Base-by-base conservation (phyloP, 37 sponge, comb jelly and placozoan species). In the Tethya wilhelma region DNA sequence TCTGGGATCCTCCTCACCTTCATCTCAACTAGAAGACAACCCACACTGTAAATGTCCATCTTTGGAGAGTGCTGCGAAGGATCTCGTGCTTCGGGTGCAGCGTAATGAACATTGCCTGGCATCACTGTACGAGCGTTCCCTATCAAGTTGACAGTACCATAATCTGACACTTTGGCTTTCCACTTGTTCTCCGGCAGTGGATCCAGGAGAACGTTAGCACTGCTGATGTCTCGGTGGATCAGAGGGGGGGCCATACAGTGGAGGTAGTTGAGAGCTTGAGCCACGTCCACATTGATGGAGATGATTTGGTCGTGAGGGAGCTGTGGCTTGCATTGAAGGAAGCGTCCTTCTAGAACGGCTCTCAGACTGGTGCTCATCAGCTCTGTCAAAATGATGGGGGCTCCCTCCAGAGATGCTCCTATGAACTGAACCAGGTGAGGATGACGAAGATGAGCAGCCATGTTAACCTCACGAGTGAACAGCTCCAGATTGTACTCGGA, bases 141-240 rank as follows among this genome's bases (percentile, higher is more conserved):
- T 32, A 80, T 17, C 44, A 90, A 86, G 25, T 82, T 86, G 41
- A 87, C 84, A 20, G 94, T 85, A 53, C 86, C 84, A 56, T 74
- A 93, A 57, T 89, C 89, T 11, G 74, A 80, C n/a, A 93, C 70
- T 58, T 93, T 93, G 38, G 94, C 90, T 44, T 56, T 73, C 90
- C 86, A 83, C 4, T 38, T 37, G 2, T 37, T 34, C 4, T 73
- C 80, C 22, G 39, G 39, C 5, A 22, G 31, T 12, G 79, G 44
- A 42, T 86, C 67, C 22, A 93, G 69, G 7, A 89, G 75, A 0
- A 93, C 87, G 71, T 87, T 83, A 46, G 84, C 78, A 45, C 87
- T 86, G 65, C 87, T 93, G 71, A 93, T 66, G 56, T 93, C 94
- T 23, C 94, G 79, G 41, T 93, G 94, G 22, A 93, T 53, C 20